These are phyloP conservation scores for Lycaena phlaeas DNA, from an alignment of 2,888 invertebrate genomes.

Conservation along the genomic window DNA sequence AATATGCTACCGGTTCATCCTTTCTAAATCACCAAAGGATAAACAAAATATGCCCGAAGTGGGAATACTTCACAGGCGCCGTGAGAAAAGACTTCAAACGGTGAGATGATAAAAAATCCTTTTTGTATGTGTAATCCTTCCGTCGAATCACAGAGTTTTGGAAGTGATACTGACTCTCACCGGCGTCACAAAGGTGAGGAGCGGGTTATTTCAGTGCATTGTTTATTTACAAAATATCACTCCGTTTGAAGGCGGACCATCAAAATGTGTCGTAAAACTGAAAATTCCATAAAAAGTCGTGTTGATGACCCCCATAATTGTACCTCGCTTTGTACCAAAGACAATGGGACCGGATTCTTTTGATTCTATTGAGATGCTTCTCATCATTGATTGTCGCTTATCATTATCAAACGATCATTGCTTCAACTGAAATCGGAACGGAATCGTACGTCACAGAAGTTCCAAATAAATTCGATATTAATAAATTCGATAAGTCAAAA, in stretches of 20 bases:
- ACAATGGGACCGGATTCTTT: conserved; percentile 56
- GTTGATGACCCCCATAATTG: conserved; percentile 71
- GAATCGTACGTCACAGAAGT: too few relatives aligned
- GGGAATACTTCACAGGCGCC: conserved; percentile 13
- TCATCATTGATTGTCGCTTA: conserved; percentile 49
- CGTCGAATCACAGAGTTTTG: conserved; percentile 34
- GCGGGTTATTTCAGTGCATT: conserved; percentile 69
- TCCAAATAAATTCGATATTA: too few relatives aligned
- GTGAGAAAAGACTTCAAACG: conserved; percentile 19
- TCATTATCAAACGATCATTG: conserved; percentile 11
- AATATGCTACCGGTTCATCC: too few relatives aligned
- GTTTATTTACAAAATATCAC: conserved; percentile 74
- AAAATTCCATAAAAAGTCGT: conserved; percentile 72
- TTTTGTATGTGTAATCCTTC: conserved; percentile 24
- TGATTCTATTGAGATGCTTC: conserved; percentile 28
- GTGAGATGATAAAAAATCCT: conserved; percentile 21
- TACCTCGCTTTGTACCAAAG: conserved; percentile 62
- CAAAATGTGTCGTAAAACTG: conserved; percentile 69
- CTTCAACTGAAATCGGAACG: not conserved
- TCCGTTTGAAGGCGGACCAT: conserved; percentile 73
- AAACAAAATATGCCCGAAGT: conserved; percentile 2
- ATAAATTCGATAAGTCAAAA: too few relatives aligned
- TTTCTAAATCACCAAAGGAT: not conserved
- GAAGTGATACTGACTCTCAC: conserved; percentile 44
- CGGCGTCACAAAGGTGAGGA: conserved; percentile 67